Conservation (phyloP, 2,113 vertebrate genomes). For the Chitala chitala region DNA sequence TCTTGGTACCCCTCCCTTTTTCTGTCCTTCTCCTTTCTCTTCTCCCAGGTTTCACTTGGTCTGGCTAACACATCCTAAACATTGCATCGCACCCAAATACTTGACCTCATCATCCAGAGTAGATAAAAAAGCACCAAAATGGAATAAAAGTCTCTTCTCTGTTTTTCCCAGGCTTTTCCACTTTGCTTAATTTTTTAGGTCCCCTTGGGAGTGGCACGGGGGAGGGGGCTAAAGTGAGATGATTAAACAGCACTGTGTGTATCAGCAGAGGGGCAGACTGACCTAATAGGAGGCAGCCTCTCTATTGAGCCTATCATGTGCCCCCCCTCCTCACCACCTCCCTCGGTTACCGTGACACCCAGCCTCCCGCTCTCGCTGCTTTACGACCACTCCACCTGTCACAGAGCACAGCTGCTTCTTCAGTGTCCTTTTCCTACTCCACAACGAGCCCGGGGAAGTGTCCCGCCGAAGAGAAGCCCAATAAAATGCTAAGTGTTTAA, state of each 20-base stretch:
- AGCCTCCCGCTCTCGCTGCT: neutral
- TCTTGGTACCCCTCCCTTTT: neutral
- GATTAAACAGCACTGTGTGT: constrained; percentile 33
- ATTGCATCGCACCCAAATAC: neutral
- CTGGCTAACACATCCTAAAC: neutral
- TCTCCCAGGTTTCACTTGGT: neutral
- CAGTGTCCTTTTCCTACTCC: neutral
- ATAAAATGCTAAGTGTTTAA: constrained; percentile 9
- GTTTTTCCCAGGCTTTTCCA: neutral
- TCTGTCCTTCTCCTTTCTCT: neutral
- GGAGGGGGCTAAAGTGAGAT: constrained; percentile 1
- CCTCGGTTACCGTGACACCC: neutral
- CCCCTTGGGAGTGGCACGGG: constrained; percentile 14
- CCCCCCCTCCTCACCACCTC: neutral
- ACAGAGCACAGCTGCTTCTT: neutral
- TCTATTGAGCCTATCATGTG: no score
- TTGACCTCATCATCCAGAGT: constrained; percentile 7
- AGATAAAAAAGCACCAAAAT: neutral
- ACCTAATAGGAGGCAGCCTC: neutral
- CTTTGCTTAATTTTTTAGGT: constrained; percentile 22
- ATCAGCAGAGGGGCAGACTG: constrained; percentile 30
- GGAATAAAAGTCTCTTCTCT: neutral
- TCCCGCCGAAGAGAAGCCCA: neutral
- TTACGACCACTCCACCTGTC: constrained; percentile 17
- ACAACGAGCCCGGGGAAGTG: neutral